Evolutionary conservation across 2,888 invertebrate species (phyloP).

Genomic region (Subacronicta megacephala): DNA sequence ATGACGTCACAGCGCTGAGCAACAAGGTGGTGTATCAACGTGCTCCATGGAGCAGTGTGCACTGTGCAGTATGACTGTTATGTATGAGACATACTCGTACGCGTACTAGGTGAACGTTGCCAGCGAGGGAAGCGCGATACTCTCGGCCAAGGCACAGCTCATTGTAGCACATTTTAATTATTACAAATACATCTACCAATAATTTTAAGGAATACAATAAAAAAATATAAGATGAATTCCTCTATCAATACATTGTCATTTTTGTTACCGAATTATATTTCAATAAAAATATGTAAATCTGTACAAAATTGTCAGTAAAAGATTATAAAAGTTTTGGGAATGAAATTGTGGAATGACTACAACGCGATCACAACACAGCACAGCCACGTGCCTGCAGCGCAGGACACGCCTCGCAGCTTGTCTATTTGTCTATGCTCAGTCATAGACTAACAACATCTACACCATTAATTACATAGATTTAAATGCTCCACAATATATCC

Average conservation of each 20-base stretch:
- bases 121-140: slow-evolving; percentile 1
- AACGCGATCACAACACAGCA: slow-evolving; percentile 41
- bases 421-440: slow-evolving; percentile 47
- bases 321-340: slow-evolving; percentile 65
- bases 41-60: too few species aligned
- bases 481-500: slow-evolving; percentile 59
- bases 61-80: too few species aligned
- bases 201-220: slow-evolving; percentile 29
- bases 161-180: slow-evolving; percentile 4
- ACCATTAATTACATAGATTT: slow-evolving; percentile 45
- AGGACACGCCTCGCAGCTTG: slow-evolving; percentile 18
- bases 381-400: slow-evolving; percentile 9
- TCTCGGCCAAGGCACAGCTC: slow-evolving; percentile 31
- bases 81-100: too few species aligned
- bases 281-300: slow-evolving; percentile 46
- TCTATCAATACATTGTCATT: slow-evolving; percentile 26
- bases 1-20: too few species aligned
- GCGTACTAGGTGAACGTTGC: background rate
- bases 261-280: slow-evolving; percentile 21
- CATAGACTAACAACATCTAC: slow-evolving; percentile 51
- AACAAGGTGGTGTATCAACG: too few species aligned
- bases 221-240: slow-evolving; percentile 39
- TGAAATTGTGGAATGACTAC: slow-evolving; percentile 68
- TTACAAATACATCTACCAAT: slow-evolving; percentile 26
- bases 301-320: slow-evolving; percentile 62